A percentile compares a stretch with the other conserved stretches of the same genome.
These are phyloP conservation scores for Diabrotica virgifera DNA, from an alignment of 1,140 invertebrate species.

Conservation along the genomic window DNA sequence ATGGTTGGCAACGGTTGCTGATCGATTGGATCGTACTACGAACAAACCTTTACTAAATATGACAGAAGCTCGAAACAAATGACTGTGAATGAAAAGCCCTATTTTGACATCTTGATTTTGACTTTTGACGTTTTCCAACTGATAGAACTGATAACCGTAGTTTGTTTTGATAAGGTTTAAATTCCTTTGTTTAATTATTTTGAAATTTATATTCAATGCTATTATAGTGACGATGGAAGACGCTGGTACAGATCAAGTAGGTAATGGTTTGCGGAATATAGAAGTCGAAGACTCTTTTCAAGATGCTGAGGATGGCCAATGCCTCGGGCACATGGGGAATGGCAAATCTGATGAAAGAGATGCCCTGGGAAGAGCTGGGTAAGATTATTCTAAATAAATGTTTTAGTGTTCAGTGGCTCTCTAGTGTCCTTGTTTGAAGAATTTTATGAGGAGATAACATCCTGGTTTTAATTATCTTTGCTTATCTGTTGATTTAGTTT, in stretches of 20 bases:
- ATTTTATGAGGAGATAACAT: background rate
- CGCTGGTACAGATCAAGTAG: conserved; percentile 30
- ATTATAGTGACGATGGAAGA: conserved; percentile 7
- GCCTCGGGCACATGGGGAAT: conserved; percentile 25
- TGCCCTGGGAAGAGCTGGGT: conserved; percentile 41
- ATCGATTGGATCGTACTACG: too few relatives aligned
- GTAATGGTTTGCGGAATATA: conserved; percentile 10
- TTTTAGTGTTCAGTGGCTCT: too few relatives aligned
- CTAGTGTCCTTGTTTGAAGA: conserved; percentile 7
- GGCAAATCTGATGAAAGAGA: conserved; percentile 39
- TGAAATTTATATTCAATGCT: conserved; percentile 1
- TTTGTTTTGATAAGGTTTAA: background rate
- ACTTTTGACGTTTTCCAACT: too few relatives aligned
- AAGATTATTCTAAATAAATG: conserved; percentile 14
- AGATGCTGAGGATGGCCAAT: conserved; percentile 34
- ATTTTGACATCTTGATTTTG: too few relatives aligned
- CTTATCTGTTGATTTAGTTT: too few relatives aligned
- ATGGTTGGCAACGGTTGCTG: too few relatives aligned
- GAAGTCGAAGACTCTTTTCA: conserved; percentile 18
- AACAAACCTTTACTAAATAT: too few relatives aligned
- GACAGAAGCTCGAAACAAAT: too few relatives aligned
- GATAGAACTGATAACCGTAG: too few relatives aligned
- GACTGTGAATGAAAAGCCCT: too few relatives aligned
- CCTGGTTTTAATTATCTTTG: too few relatives aligned
- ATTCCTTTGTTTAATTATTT: conserved; percentile 2